Conservation (phyloP, 2,113 vertebrate genomes). For the Choloepus hoffmanni region DNA sequence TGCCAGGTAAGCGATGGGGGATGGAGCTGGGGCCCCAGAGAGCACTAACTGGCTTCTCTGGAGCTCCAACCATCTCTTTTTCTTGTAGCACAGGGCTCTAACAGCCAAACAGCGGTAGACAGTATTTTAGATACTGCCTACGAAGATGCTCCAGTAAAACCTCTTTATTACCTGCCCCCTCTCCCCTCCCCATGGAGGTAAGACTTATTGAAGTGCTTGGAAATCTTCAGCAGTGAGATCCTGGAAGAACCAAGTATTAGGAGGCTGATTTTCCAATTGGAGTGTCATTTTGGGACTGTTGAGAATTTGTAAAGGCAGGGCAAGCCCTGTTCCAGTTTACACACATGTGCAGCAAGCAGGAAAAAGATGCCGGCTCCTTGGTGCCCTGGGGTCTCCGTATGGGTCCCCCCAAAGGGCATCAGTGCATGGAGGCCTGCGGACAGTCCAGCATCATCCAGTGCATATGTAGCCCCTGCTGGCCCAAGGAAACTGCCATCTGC, state of each 20-base stretch:
- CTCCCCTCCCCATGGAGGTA: not conserved
- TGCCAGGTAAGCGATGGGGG: not conserved
- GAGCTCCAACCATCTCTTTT: not conserved
- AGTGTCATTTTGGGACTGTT: not conserved
- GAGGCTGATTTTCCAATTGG: not conserved
- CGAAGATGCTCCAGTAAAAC: not conserved
- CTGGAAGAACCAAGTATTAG: not conserved
- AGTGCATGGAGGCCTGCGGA: rapidly evolving
- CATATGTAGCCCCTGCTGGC: too few relatives aligned
- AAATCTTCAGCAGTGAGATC: not conserved
- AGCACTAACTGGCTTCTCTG: not conserved
- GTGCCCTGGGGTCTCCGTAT: rapidly evolving
- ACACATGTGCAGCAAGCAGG: not conserved
- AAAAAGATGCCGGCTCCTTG: rapidly evolving
- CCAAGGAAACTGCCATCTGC: not conserved
- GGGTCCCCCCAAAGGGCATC: rapidly evolving
- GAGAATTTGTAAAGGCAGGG: not conserved
- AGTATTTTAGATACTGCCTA: not conserved
- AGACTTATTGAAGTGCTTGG: not conserved
- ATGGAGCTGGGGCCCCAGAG: not conserved
- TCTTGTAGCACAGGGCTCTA: not conserved
- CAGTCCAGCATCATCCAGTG: rapidly evolving
- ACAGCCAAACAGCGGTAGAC: not conserved
- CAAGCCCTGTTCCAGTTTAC: not conserved
- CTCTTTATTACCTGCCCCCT: not conserved